These are phyloP conservation scores for Apus apus DNA, from an alignment of 2,113 vertebrate species.

Conservation along the genomic window DNA sequence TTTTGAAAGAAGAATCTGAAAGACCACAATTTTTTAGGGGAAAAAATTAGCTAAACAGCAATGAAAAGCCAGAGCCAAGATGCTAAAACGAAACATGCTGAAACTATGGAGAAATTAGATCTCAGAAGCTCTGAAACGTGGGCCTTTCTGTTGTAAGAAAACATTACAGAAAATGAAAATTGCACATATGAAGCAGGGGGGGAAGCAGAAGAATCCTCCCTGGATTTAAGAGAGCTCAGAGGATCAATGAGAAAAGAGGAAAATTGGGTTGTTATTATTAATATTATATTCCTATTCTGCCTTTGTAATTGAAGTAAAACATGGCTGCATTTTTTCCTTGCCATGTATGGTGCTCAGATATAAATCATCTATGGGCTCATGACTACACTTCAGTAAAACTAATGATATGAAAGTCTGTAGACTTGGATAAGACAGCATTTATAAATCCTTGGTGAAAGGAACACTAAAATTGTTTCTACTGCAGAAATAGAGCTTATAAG, in stretches of 20 bases:
- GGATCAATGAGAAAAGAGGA: neutral
- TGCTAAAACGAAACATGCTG: neutral
- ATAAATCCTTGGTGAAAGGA: neutral
- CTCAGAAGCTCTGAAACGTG: neutral
- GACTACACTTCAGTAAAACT: neutral
- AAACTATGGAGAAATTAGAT: neutral
- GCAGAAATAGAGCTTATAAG: neutral
- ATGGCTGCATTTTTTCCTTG: neutral
- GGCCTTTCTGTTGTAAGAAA: neutral
- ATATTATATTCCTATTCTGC: neutral
- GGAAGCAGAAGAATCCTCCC: neutral
- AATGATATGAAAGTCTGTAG: neutral
- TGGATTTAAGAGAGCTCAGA: neutral
- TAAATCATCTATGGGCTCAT: neutral
- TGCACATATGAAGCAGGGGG: neutral
- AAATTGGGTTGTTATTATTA: neutral
- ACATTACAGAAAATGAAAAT: neutral
- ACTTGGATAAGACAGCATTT: neutral
- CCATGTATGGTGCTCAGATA: neutral
- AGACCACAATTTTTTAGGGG: neutral
- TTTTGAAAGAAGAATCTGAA: neutral
- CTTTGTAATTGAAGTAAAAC: neutral
- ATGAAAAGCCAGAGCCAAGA: neutral
- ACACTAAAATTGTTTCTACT: neutral
- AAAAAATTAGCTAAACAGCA: neutral